phyloP scores from a whole-genome alignment of 2,888 invertebrate genomes.

The Lutraria lutraria region DNA sequence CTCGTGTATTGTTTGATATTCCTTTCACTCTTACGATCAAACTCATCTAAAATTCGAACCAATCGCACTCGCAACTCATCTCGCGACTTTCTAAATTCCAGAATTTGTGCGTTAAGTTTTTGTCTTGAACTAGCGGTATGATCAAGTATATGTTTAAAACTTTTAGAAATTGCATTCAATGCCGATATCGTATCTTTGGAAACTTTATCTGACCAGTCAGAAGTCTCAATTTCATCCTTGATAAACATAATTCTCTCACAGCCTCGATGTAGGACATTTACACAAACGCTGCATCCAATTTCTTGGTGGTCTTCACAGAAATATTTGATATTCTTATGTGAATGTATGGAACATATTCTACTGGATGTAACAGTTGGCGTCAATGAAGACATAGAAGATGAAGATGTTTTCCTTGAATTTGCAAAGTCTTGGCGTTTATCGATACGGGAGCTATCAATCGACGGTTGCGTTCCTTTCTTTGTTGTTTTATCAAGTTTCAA shows the following conservation, averaged over 20 bases:
- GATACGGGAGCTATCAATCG: neutral
- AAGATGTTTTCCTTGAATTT: conserved; percentile 27
- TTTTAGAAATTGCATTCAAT: conserved; percentile 44
- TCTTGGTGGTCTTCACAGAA: conserved; percentile 70
- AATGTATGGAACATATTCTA: conserved; percentile 59
- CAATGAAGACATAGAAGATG: conserved; percentile 21
- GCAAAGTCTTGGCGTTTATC: conserved; percentile 3
- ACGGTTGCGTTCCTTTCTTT: neutral
- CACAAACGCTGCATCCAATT: conserved; percentile 67
- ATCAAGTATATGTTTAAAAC: conserved; percentile 64
- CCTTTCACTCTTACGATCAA: conserved; percentile 58
- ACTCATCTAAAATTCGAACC: conserved; percentile 59
- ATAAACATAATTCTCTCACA: conserved; percentile 68
- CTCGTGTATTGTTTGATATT: conserved; percentile 58
- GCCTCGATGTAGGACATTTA: conserved; percentile 60
- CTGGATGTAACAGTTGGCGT: conserved; percentile 8
- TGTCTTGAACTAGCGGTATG: conserved; percentile 42
- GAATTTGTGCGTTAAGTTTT: conserved; percentile 49
- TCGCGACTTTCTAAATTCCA: conserved; percentile 47
- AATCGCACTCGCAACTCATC: conserved; percentile 43
- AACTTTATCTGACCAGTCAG: conserved; percentile 45
- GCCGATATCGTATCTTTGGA: conserved; percentile 50
- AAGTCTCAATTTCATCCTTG: conserved; percentile 58
- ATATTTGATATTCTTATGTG: conserved; percentile 69
- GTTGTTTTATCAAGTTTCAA: neutral